Evolutionary conservation across 1,140 invertebrate genomes (phyloP).

Genomic region (Daktulosphaira vitifoliae): DNA sequence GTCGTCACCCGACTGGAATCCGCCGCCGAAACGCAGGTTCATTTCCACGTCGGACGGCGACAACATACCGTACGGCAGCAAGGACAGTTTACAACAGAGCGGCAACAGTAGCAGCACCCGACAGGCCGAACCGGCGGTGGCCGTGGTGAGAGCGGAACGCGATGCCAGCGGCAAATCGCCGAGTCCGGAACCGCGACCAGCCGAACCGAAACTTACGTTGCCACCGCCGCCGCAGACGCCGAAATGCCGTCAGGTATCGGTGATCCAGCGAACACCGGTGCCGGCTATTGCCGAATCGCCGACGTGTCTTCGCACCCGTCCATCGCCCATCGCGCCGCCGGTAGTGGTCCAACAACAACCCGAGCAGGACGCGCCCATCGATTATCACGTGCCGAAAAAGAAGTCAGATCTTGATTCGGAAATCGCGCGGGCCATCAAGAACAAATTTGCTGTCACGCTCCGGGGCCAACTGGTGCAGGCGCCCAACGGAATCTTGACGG

Average conservation of each 20-base stretch:
- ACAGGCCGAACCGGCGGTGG: constrained; percentile 59
- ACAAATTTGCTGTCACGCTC: constrained; percentile 39
- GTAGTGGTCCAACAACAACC: constrained; percentile 46
- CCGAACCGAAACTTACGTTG: not conserved
- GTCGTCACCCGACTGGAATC: constrained; percentile 34
- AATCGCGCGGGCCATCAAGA: constrained; percentile 43
- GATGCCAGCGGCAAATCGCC: not conserved
- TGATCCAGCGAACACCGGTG: constrained; percentile 70
- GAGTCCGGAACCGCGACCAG: not conserved
- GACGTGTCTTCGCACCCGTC: constrained; percentile 43
- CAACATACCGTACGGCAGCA: constrained; percentile 59
- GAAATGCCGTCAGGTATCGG: constrained; percentile 48
- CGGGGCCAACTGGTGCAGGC: constrained; percentile 65
- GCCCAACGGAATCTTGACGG: constrained; percentile 43
- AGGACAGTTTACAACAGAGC: constrained; percentile 61
- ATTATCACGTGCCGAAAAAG: constrained; percentile 75
- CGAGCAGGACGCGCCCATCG: constrained; percentile 72
- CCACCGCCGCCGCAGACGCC: constrained; percentile 35
- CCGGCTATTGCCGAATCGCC: constrained; percentile 37
- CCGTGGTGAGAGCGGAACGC: constrained; percentile 9
- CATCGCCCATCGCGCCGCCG: constrained; percentile 42
- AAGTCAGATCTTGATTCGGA: constrained; percentile 48
- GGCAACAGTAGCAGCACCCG: too few relatives aligned
- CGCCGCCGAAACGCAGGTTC: constrained; percentile 52
- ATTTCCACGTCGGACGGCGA: constrained; percentile 67